Percentiles rank a stretch among this genome's conserved stretches.
These are phyloP conservation scores for Bostrychus sinensis DNA, from an alignment of 2,113 vertebrate species.

Conservation along the genomic window DNA sequence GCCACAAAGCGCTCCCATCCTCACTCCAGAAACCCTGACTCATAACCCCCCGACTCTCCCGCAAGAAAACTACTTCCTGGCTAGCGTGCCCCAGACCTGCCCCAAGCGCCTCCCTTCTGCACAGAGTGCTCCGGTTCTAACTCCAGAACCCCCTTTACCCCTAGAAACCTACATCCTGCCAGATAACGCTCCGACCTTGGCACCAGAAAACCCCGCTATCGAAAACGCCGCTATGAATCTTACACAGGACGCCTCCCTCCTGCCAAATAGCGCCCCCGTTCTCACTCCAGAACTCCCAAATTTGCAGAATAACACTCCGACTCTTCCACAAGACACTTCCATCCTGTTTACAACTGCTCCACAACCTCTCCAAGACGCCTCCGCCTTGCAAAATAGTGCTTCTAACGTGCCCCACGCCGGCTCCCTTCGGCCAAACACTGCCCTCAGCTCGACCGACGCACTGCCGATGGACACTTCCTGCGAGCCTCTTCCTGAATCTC, in stretches of 20 bases:
- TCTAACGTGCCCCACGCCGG: neutral
- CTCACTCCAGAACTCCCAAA: neutral
- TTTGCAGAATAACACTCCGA: neutral
- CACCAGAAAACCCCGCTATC: neutral
- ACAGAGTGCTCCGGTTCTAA: neutral
- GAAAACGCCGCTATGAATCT: neutral
- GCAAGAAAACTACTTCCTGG: no score
- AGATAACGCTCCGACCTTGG: neutral
- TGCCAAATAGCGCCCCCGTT: neutral
- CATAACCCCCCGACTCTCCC: no score
- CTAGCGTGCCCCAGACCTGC: no score
- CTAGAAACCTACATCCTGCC: constrained; percentile 21
- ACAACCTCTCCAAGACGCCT: neutral
- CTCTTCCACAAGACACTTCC: neutral
- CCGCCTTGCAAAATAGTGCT: neutral
- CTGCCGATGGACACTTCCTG: constrained; percentile 6
- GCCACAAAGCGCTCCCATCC: neutral
- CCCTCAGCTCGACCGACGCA: constrained; percentile 52
- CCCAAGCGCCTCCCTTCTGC: no score
- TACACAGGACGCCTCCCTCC: no score
- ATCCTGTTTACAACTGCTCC: neutral
- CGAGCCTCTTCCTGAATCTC: no score
- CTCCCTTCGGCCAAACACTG: no score
- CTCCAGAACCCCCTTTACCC: neutral
- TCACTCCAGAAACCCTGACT: neutral